Base-by-base conservation (phyloP, 2,797 vertebrate genomes). In the Varecia variegata region DNA sequence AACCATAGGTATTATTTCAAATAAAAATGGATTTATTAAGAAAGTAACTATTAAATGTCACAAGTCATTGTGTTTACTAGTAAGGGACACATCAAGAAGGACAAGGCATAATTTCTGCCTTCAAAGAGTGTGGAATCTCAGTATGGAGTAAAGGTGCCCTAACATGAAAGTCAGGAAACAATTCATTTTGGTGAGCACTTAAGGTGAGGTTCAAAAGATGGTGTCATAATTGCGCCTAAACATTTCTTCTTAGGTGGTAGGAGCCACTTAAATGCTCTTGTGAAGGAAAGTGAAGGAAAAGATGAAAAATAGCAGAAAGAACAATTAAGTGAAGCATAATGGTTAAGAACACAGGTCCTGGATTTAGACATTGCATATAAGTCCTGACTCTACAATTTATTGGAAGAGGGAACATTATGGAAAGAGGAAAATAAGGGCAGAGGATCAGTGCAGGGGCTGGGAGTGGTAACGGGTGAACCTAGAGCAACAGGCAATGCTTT, bases 11-110 rank as follows among this genome's bases (percentile, higher is more conserved):
- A 73, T 43, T 30, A 74, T 85, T 86, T 89, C 13, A 77, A 88
- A 73, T 84, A 82, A 92, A 88, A 94, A 70, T 50, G 23, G 5
- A 74, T 90, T 85, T 90, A 80, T 94, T 95, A 81, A 79, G 67
- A 38, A 80, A 71, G 1, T 27, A 88, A 81, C 13, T 79, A 25
- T 60, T 65, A 54, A 68, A 68, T 68, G 9, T 52, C 73, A 88
- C 15, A 68, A 23, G 20, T 32, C 27, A 84, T 15, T 83, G 4
- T 94, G 23, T 56, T 82, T 95, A 56, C 15, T 30, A 89, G 25
- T 68, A 86, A 79, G 21, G 0, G 7, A 14, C 15, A 62, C 18
- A 76, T 82, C 18, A 91, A 71, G 43, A 87, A 74, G 7, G 67
- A 54, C 11, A 86, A 92, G 25, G 11, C 5, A 82, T 17, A 20